Conservation (phyloP, 2,797 vertebrate genomes). For the Orestias chungarensis region DNA sequence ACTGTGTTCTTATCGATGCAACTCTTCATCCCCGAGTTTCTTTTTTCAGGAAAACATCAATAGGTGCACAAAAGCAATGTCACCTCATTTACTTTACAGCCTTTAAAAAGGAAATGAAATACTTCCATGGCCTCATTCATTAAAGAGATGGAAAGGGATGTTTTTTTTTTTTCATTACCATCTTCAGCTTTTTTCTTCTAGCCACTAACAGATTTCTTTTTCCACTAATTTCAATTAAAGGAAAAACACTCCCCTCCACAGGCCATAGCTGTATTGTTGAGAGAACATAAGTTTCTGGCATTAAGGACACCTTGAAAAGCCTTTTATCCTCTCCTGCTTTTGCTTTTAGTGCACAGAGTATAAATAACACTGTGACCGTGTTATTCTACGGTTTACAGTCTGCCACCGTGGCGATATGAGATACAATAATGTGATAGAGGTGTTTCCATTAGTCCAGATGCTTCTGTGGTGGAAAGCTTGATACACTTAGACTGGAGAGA, state of each 20-base stretch:
- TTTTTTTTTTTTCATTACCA: slow-evolving; percentile 28
- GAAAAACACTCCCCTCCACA: slow-evolving; percentile 21
- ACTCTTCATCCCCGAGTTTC: background rate
- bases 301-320: slow-evolving; percentile 65
- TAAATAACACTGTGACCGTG: slow-evolving; percentile 56
- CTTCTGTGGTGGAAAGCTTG: slow-evolving; percentile 62
- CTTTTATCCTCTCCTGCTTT: slow-evolving; percentile 7
- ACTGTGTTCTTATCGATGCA: slow-evolving; percentile 11
- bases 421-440: slow-evolving; percentile 71
- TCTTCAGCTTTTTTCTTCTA: background rate
- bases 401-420: slow-evolving; percentile 71
- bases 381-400: slow-evolving; percentile 67
- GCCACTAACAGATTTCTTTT: slow-evolving; percentile 35
- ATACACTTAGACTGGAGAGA: slow-evolving; percentile 39
- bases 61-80: background rate
- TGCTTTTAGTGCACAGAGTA: slow-evolving; percentile 53
- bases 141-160: slow-evolving; percentile 15
- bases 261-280: slow-evolving; percentile 33
- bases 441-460: slow-evolving; percentile 73
- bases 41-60: slow-evolving; percentile 11
- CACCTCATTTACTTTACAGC: slow-evolving; percentile 5
- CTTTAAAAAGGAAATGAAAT: slow-evolving; percentile 34
- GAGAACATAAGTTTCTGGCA: slow-evolving; percentile 32
- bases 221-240: slow-evolving; percentile 37
- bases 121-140: slow-evolving; percentile 31